Conservation (phyloP, 2,888 invertebrate species). For the Gryllus longicercus region DNA sequence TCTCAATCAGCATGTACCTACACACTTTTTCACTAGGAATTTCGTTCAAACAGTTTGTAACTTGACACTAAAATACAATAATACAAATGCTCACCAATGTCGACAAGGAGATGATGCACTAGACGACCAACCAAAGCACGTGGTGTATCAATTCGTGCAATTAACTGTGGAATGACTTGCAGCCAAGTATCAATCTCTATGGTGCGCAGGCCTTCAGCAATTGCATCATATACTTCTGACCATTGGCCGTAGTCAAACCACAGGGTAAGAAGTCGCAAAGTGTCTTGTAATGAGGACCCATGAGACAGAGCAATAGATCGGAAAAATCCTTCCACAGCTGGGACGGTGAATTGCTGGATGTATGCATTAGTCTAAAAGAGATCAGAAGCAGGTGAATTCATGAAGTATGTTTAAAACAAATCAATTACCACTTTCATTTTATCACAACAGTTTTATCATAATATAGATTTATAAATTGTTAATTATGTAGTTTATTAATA, state of each 20-base stretch:
- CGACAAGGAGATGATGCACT: slow-evolving; percentile 89
- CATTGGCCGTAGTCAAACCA: slow-evolving; percentile 99
- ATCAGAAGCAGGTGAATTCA: background rate
- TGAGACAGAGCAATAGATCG: slow-evolving; percentile 89
- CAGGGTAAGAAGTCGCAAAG: slow-evolving; percentile 86
- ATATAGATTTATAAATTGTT: no score
- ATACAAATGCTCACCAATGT: slow-evolving; percentile 64
- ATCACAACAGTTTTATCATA: background rate
- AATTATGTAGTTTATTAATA: no score
- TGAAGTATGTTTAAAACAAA: background rate
- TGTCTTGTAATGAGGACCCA: slow-evolving; percentile 93
- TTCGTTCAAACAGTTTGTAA: no score
- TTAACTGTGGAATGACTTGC: slow-evolving; percentile 96
- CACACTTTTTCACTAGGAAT: no score
- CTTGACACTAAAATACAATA: no score
- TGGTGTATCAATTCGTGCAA: slow-evolving; percentile 95
- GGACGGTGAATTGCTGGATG: slow-evolving; percentile 78
- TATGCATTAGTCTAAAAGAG: slow-evolving; percentile 45
- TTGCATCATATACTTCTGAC: slow-evolving; percentile 88
- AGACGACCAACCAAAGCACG: slow-evolving; percentile 81
- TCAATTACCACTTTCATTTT: background rate
- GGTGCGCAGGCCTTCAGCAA: slow-evolving; percentile 84
- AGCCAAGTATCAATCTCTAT: slow-evolving; percentile 99
- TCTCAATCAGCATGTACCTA: no score
- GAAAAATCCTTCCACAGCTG: slow-evolving; percentile 94